phyloP scores from a whole-genome alignment of 1,140 invertebrate genomes.

The Teleopsis dalmanni region DNA sequence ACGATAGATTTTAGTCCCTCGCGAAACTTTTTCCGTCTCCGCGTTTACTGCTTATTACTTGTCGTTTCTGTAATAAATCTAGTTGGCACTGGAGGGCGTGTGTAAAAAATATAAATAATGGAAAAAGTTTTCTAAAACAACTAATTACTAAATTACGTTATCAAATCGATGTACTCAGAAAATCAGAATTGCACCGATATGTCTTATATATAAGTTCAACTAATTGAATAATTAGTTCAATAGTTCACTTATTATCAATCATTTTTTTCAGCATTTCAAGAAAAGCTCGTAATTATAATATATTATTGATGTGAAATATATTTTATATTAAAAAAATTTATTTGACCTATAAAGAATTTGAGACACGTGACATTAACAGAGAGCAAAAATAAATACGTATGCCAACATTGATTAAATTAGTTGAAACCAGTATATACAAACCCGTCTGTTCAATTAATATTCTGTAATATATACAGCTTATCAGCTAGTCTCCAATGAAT shows the following conservation, averaged over 20 bases:
- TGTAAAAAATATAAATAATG: neutral
- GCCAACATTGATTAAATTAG: too few species aligned
- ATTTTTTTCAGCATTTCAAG: neutral
- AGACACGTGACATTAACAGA: too few species aligned
- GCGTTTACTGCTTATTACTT: too few species aligned
- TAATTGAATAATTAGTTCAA: neutral
- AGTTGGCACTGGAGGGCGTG: neutral
- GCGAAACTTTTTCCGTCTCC: too few species aligned
- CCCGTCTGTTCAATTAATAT: neutral
- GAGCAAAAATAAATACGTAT: too few species aligned
- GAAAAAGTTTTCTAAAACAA: constrained; percentile 1
- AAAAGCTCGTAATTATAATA: neutral
- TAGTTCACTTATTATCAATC: neutral
- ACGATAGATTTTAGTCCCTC: too few species aligned
- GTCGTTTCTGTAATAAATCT: too few species aligned
- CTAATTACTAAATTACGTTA: neutral
- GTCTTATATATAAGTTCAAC: neutral
- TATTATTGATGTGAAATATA: neutral
- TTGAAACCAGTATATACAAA: neutral
- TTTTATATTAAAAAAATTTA: neutral
- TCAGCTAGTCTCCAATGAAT: too few species aligned
- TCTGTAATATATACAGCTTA: too few species aligned
- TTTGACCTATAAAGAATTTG: too few species aligned
- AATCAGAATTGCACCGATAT: too few species aligned
- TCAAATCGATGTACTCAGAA: neutral